Evolutionary conservation across 2,797 vertebrate species (phyloP).

Genomic region (Cyclopterus lumpus): DNA sequence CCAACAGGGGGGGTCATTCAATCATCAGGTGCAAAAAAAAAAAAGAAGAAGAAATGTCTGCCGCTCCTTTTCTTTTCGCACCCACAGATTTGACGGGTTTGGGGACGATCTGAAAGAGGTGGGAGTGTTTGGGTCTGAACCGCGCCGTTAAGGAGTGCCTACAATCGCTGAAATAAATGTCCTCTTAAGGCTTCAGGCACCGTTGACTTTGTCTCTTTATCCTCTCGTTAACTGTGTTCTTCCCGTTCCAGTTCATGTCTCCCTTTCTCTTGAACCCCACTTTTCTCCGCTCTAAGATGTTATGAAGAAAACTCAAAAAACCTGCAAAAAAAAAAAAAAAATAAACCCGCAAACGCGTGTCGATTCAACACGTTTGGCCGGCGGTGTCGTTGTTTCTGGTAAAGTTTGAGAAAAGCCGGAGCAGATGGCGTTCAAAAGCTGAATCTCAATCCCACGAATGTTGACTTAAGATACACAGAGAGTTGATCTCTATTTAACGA

Average conservation of each 20-base stretch:
- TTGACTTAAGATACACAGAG: background rate
- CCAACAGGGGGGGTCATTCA: conserved; percentile 59
- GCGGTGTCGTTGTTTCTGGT: background rate
- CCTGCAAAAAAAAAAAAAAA: background rate
- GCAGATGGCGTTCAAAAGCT: background rate
- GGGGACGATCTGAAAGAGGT: conserved; percentile 6
- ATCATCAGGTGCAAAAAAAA: conserved; percentile 53
- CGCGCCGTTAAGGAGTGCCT: conserved; percentile 32
- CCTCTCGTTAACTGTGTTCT: conserved; percentile 39
- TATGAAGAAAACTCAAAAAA: conserved; percentile 27
- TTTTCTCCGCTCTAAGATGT: conserved; percentile 26
- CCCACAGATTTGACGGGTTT: conserved; percentile 27
- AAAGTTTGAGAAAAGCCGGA: background rate
- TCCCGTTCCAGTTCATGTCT: conserved; percentile 44
- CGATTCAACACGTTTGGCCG: background rate
- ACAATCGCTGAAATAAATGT: conserved; percentile 54
- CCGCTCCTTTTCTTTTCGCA: conserved; percentile 25
- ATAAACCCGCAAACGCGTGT: too few species aligned
- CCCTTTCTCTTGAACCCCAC: conserved; percentile 31
- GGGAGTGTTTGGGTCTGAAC: conserved; percentile 23
- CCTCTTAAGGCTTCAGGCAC: conserved; percentile 40
- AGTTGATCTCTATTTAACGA: background rate
- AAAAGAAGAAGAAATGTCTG: conserved; percentile 27
- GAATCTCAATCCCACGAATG: background rate
- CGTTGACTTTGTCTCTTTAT: conserved; percentile 26